These are phyloP conservation scores for Microcebus tavaratra DNA, from an alignment of 2,113 vertebrate species.

Conservation along the genomic window DNA sequence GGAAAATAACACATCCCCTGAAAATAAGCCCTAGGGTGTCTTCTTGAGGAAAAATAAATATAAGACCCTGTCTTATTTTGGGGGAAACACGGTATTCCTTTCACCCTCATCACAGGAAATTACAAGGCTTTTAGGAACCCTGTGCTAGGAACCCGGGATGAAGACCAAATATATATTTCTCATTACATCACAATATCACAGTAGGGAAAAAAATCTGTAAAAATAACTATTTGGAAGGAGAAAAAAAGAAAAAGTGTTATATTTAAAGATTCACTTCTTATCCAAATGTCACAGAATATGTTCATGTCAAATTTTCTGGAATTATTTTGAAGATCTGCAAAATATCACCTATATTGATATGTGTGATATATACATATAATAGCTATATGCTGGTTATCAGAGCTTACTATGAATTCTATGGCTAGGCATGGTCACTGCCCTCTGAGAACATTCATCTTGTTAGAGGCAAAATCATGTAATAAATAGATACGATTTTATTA, in stretches of 20 bases:
- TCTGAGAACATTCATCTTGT: neutral
- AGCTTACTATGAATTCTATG: neutral
- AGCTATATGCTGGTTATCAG: neutral
- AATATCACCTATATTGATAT: neutral
- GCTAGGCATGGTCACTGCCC: neutral
- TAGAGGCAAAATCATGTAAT: neutral
- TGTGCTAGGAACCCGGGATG: neutral
- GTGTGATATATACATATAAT: neutral
- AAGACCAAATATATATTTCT: neutral
- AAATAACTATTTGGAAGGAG: neutral
- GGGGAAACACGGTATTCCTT: neutral
- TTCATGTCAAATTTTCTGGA: neutral
- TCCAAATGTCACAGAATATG: neutral
- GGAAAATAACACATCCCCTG: no score
- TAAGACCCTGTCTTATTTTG: no score
- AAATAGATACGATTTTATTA: neutral
- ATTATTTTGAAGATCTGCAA: conserved; percentile 8
- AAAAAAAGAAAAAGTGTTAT: neutral
- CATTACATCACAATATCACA: neutral
- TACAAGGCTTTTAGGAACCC: neutral
- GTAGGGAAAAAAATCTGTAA: neutral
- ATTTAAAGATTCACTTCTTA: neutral
- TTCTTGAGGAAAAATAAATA: no score
- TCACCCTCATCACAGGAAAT: neutral
- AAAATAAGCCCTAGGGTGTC: no score